Percentiles rank a stretch among this genome's conserved stretches.
Evolutionary conservation across 2,113 vertebrate genomes (phyloP).

Genomic region (Carassius gibelio): DNA sequence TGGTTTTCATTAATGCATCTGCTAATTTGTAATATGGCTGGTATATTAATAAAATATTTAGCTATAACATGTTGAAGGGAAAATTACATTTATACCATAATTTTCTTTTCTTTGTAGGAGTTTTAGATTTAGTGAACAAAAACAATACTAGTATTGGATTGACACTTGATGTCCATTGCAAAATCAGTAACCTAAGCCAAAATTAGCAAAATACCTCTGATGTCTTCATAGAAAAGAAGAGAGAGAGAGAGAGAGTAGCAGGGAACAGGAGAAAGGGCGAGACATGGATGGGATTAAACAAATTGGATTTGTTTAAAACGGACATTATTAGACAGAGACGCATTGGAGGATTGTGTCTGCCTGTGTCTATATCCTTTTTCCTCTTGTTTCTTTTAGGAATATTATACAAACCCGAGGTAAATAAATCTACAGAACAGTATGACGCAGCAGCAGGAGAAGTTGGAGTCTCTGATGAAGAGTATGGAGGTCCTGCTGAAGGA

Average conservation of each 20-base stretch:
- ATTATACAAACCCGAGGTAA: background rate
- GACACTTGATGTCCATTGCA: background rate
- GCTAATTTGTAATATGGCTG: background rate
- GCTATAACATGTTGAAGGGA: background rate
- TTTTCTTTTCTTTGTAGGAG: background rate
- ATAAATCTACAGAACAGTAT: background rate
- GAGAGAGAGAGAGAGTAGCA: background rate
- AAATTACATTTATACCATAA: background rate
- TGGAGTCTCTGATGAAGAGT: conserved; percentile 83
- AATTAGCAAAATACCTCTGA: background rate
- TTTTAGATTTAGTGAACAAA: background rate
- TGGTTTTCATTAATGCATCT: background rate
- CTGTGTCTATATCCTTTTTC: background rate
- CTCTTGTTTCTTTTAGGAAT: background rate
- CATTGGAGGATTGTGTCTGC: background rate
- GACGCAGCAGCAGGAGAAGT: conserved; percentile 49
- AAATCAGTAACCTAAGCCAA: background rate
- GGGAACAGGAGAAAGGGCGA: background rate
- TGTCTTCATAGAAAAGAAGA: background rate
- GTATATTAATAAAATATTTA: background rate
- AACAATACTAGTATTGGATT: background rate
- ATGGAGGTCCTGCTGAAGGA: conserved; percentile 84
- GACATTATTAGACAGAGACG: background rate
- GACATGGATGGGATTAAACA: conserved; percentile 26
- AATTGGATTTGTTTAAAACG: conserved; percentile 17